A percentile compares a stretch with the other conserved stretches of the same genome.
Evolutionary conservation across 2,888 invertebrate genomes (phyloP).

Genomic region (Cinara cedri): DNA sequence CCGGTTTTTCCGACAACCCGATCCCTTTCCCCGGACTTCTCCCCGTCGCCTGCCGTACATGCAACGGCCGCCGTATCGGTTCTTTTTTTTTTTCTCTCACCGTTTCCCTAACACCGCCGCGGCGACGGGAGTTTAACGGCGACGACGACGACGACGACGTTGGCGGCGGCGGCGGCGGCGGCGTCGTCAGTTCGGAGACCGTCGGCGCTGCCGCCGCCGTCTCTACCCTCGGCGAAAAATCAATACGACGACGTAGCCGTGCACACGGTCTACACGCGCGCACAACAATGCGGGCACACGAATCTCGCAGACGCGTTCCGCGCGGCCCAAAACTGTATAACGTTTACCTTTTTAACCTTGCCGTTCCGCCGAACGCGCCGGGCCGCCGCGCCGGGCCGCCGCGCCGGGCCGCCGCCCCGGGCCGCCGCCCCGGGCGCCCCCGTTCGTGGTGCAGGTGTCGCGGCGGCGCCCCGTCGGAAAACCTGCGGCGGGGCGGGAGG

Average conservation of each 20-base stretch:
- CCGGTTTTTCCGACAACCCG: no score
- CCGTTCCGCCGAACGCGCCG: neutral
- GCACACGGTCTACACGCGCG: neutral
- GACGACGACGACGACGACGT: slow-evolving; percentile 25
- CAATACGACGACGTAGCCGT: slow-evolving; percentile 37
- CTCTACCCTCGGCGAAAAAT: slow-evolving; percentile 55
- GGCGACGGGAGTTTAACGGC: slow-evolving; percentile 19
- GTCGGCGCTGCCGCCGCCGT: slow-evolving; percentile 53
- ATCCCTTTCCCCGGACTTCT: neutral
- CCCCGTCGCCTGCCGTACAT: neutral
- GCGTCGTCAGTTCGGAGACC: slow-evolving; percentile 27
- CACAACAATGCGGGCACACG: slow-evolving; percentile 32
- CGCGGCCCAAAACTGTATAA: slow-evolving; percentile 36
- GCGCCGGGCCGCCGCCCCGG: no score
- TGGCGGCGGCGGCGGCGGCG: slow-evolving; percentile 1
- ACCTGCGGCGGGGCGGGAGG: no score
- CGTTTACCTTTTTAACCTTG: slow-evolving; percentile 51
- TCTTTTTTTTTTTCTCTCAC: neutral
- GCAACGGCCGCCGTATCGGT: no score
- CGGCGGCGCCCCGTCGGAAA: no score
- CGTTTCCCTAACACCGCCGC: neutral
- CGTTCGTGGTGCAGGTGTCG: no score
- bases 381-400: no score
- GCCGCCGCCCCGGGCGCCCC: no score
- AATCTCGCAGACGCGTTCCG: slow-evolving; percentile 27